These are phyloP conservation scores for Atta cephalotes DNA, from an alignment of 1,140 invertebrate species.

Conservation along the genomic window DNA sequence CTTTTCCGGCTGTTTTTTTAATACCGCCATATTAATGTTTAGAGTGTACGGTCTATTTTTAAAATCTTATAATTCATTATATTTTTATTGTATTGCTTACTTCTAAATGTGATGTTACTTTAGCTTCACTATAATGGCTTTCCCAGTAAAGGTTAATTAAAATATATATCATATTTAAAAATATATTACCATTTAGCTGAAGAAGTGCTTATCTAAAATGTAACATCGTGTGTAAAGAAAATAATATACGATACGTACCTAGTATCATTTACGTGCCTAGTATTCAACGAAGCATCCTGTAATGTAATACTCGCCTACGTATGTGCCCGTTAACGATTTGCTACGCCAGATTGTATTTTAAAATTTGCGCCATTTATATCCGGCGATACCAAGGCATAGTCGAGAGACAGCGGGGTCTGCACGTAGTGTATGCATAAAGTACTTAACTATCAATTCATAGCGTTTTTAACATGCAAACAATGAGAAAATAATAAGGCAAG, in stretches of 20 bases:
- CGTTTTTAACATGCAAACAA: slow-evolving; percentile 5
- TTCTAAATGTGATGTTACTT: too few relatives aligned
- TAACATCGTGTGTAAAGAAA: slow-evolving; percentile 29
- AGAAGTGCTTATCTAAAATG: neutral
- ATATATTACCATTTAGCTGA: neutral
- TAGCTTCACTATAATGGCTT: too few relatives aligned
- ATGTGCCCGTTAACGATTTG: slow-evolving; percentile 33
- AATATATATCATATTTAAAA: neutral
- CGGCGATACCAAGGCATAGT: neutral
- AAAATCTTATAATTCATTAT: too few relatives aligned
- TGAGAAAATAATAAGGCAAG: neutral
- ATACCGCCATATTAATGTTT: too few relatives aligned
- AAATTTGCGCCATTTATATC: slow-evolving; percentile 38
- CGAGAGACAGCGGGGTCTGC: neutral
- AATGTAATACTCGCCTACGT: slow-evolving; percentile 43
- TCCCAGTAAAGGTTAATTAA: neutral
- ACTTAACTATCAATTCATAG: slow-evolving; percentile 11
- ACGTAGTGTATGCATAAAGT: neutral
- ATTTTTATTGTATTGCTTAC: too few relatives aligned
- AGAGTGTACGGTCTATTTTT: too few relatives aligned
- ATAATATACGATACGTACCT: slow-evolving; percentile 3
- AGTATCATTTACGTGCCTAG: slow-evolving; percentile 22
- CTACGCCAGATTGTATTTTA: slow-evolving; percentile 4
- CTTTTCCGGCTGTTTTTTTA: neutral
- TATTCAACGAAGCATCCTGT: slow-evolving; percentile 20